Evolutionary conservation across 2,797 vertebrate species (phyloP).

Genomic region (Lepus oiostolus): DNA sequence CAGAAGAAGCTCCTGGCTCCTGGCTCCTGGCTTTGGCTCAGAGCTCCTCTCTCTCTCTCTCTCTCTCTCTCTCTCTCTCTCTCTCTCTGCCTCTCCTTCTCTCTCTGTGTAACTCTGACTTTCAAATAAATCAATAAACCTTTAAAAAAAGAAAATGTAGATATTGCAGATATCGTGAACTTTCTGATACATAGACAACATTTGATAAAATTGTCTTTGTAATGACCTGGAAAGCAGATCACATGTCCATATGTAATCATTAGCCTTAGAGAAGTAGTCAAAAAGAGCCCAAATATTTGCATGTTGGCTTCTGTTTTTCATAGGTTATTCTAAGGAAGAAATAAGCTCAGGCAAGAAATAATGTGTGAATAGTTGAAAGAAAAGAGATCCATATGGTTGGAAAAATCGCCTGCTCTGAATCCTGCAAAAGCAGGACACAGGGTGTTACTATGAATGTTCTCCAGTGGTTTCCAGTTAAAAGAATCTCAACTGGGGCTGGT

Average conservation of each 20-base stretch:
- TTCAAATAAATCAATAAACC: no score
- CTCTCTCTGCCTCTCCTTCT: no score
- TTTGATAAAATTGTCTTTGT: conserved; percentile 10
- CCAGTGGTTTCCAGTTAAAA: neutral
- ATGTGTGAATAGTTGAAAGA: neutral
- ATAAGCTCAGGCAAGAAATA: neutral
- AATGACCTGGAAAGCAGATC: neutral
- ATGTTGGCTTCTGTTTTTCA: conserved; percentile 24
- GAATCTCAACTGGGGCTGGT: neutral
- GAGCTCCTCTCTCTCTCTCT: no score
- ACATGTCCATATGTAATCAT: neutral
- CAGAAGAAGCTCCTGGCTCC: no score
- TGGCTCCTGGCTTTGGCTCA: no score
- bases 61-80: no score
- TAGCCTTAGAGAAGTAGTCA: neutral
- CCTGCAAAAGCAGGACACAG: neutral
- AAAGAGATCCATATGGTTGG: neutral
- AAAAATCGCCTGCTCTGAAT: conserved; percentile 32
- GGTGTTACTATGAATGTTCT: neutral
- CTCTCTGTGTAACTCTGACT: no score
- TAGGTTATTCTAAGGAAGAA: conserved; percentile 29
- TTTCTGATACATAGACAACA: neutral
- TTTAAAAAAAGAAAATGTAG: no score
- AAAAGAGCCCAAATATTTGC: conserved; percentile 8
- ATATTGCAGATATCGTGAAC: neutral